Evolutionary conservation across 2,888 invertebrate species (phyloP), one percentile per base, ranked within the genome.

Genomic region (Thera britannica): DNA sequence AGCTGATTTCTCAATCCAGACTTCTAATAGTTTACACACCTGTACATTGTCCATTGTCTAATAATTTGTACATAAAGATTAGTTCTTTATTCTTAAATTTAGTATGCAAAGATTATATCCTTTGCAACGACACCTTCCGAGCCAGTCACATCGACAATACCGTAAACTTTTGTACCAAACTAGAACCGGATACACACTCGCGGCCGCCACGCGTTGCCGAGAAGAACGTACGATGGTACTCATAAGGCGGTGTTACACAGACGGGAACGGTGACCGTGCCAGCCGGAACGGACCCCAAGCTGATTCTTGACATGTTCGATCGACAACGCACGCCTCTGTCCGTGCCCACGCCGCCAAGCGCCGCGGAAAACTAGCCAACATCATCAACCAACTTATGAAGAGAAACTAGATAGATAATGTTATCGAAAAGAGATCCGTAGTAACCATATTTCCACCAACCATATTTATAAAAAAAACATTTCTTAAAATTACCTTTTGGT

Each of bases 261-360:
- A 94, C 94, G 89, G 94, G 94, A 78, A 94, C 94, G 75, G 90
- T 94, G 85, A 94, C 94, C 76, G 94, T 94, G 67, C 94, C 94
- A 74, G 93, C 93, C 82, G 94, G 94, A 73, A 94, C 94, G 67
- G 94, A 94, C 84, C 94, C 94, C 79, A 94, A 94, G 88, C 90
- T 93, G 79, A 94, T 94, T 79, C 89, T 94, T 76, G 94, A 94
- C 90, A 94, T 94, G 94, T 94, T 94, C 90, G 94, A 94, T 88
- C 90, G 93, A 23, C 93, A 92, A 73, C 88, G 94, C 56, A 81
- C 89, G 68, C 92, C 93, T 62, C 89, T 94, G 68, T 65, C 84
- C 76, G 90, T 89, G 67, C 94, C 94, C 65, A 86, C 90, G 70
- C 89, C 91, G 65, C 57, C 57, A 7, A 23, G 23, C 8, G 57